Evolutionary conservation across 1,140 invertebrate species (phyloP).

Genomic region (Ectropis grisescens): DNA sequence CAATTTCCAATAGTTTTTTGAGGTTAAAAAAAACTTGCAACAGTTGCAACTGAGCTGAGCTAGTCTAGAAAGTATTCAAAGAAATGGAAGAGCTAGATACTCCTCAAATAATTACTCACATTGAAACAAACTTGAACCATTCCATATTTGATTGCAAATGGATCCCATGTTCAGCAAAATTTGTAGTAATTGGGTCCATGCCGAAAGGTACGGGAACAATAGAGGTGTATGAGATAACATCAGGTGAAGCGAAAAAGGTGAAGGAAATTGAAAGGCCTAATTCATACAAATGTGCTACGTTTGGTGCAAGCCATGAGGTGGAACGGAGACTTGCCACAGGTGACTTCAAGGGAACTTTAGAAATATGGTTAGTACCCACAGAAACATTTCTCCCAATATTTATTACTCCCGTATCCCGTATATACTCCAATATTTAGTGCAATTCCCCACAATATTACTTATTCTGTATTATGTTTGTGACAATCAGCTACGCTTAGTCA

Average conservation of each 20-base stretch:
- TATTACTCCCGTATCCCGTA: not conserved
- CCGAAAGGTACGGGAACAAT: constrained; percentile 87
- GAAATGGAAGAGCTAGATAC: constrained; percentile 77
- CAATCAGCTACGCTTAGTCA: too few species aligned
- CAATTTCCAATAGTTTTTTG: too few species aligned
- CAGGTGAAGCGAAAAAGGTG: constrained; percentile 79
- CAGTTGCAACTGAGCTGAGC: too few species aligned
- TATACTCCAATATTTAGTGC: too few species aligned
- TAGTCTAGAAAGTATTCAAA: constrained; percentile 4
- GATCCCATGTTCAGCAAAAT: constrained; percentile 94
- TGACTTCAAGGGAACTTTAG: constrained; percentile 89
- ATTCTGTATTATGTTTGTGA: too few species aligned
- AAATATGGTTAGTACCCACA: constrained; percentile 79
- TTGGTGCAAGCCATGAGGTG: constrained; percentile 86
- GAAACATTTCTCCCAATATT: not conserved
- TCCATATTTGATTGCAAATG: constrained; percentile 94
- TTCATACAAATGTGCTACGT: constrained; percentile 94
- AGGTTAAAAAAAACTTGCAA: too few species aligned
- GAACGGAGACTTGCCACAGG: constrained; percentile 90
- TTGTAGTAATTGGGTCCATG: constrained; percentile 88
- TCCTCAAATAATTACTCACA: constrained; percentile 91
- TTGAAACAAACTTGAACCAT: constrained; percentile 87
- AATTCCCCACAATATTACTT: too few species aligned
- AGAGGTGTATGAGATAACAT: constrained; percentile 88
- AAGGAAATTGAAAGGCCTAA: constrained; percentile 83